Conservation (phyloP, 2,888 invertebrate genomes). For the Oscheius sp. region DNA sequence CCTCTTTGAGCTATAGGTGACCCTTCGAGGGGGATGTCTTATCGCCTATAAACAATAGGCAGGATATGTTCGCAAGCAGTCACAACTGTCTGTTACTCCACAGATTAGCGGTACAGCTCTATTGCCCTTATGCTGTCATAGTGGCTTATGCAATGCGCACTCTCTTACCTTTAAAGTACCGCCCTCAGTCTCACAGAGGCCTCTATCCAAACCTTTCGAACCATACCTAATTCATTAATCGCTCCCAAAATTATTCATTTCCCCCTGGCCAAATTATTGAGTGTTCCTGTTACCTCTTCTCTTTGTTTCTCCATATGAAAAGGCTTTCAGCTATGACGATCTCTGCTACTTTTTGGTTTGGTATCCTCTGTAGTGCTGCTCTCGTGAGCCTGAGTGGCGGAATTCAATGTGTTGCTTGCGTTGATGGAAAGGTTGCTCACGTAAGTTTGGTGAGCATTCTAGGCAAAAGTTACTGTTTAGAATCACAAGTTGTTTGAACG, state of each 20-base stretch:
- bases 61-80: no score
- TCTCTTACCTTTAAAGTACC: no score
- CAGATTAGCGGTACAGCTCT: no score
- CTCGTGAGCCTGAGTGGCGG: no score
- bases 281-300: background rate
- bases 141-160: no score
- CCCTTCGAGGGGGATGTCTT: no score
- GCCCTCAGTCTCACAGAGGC: no score
- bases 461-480: background rate
- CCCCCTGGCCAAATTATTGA: background rate
- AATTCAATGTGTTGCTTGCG: constrained; percentile 20
- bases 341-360: background rate
- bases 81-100: no score
- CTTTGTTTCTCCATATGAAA: background rate
- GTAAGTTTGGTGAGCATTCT: background rate
- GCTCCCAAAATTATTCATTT: constrained; percentile 16
- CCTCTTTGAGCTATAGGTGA: no score
- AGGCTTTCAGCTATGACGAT: constrained; percentile 4
- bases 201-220: background rate
- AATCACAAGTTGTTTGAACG: background rate
- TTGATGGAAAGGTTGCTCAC: constrained; percentile 15
- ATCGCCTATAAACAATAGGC: no score
- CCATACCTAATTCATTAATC: constrained; percentile 27
- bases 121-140: no score
- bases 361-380: background rate